Conservation (phyloP, 2,113 vertebrate genomes). For the Gavialis gangeticus region DNA sequence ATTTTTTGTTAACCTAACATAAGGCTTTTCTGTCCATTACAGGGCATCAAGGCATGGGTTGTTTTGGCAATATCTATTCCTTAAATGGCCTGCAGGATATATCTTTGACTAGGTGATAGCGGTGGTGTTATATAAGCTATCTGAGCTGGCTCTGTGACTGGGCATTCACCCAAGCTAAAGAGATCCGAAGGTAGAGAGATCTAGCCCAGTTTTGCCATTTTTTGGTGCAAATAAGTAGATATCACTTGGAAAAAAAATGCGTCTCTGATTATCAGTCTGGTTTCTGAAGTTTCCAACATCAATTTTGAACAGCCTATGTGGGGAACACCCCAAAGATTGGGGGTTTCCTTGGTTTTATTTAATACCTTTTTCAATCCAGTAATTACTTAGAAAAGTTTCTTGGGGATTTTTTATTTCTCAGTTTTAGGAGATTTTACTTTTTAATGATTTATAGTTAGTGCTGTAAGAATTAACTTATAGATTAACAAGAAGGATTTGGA, state of each 20-base stretch:
- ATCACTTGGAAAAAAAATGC: background rate
- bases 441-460: background rate
- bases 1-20: accelerated
- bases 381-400: background rate
- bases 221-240: accelerated
- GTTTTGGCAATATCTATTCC: accelerated
- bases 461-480: background rate
- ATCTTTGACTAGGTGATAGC: accelerated
- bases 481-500: background rate
- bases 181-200: background rate
- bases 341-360: background rate
- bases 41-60: accelerated
- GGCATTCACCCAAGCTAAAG: background rate
- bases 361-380: background rate
- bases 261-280: background rate
- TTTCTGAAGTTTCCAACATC: background rate
- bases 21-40: background rate
- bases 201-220: background rate
- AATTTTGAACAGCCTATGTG: background rate
- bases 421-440: background rate
- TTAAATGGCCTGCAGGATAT: accelerated
- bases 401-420: background rate
- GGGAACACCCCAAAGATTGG: background rate
- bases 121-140: accelerated
- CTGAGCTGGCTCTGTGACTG: background rate